Evolutionary conservation across 2,113 vertebrate genomes (phyloP).

Genomic region (Ciconia stormi): DNA sequence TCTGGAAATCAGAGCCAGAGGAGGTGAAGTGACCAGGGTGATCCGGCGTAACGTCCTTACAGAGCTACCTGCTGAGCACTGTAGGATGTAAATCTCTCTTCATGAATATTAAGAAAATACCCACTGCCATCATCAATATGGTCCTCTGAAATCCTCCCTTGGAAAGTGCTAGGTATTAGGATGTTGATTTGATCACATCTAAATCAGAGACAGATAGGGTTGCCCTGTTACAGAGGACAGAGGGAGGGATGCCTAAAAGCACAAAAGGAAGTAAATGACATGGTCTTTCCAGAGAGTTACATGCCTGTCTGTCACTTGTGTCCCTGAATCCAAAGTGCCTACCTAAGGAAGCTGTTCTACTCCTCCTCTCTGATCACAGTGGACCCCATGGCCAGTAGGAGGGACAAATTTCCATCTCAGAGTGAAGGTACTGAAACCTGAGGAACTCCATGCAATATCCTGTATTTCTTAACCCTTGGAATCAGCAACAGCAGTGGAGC

Average conservation of each 20-base stretch:
- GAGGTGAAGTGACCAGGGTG: background rate
- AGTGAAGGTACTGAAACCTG: background rate
- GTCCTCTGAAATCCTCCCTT: background rate
- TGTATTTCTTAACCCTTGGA: background rate
- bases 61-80: background rate
- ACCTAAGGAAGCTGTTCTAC: background rate
- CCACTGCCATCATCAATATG: background rate
- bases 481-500: background rate
- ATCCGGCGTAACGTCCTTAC: background rate
- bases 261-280: background rate
- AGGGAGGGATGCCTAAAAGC: background rate
- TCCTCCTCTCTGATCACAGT: background rate
- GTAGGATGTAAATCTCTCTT: background rate
- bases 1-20: background rate
- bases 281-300: background rate
- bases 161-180: background rate
- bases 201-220: background rate
- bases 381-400: background rate
- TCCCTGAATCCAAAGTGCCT: background rate
- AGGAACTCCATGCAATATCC: background rate
- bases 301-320: background rate
- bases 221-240: background rate
- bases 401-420: background rate
- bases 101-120: background rate
- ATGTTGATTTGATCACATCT: background rate